Evolutionary conservation across 1,140 invertebrate genomes (phyloP), one percentile per base, ranked within the genome.

Genomic region (Meloidogyne hapla): DNA sequence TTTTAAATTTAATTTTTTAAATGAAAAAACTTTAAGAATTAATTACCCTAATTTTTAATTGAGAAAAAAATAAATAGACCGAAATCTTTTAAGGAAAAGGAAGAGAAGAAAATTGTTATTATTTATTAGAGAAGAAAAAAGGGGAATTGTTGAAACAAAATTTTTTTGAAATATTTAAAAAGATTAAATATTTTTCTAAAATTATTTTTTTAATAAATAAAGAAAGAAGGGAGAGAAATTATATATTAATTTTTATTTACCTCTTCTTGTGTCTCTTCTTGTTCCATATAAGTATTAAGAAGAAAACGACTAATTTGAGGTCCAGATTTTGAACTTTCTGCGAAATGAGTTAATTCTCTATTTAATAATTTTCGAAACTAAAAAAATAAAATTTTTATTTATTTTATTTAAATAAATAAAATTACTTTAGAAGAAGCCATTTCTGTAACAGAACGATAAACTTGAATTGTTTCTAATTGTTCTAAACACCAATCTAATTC

Each of bases 351-450:
- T 83, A 99, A 91, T 89, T 99, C 96, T 90, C 98, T 96, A 90
- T 98, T 98, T 87, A 99, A 91, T 94, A 99, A 97, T 88, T 95
- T 92, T 89, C 98, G 98, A 91, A 99, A 99, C 95, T 99, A 91
- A 74, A 92, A 91, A 81, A 82, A 69, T 4, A 15, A 45, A 26
- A 21, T 33, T 66, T 15, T 38, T 68, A 66, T 42, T 67, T 48
- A 69, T 73, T 72, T 21, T 67, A 68, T 21, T 72, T 18, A 26
- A 77, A 79, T 2, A 68, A 12, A 18, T 21, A 23, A 26, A 40
- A 82, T 84, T 83, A 97, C 95, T 92, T 99, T 99, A 81, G 94
- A 92, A 66, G 96, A 96, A 82, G 96, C 96, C 96, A 99, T 98
- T 89, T 99, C 96, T 77, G 94, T 96, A 78, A 99, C 96, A 84